Conservation (phyloP, 2,888 invertebrate genomes). For the Automeris io region DNA sequence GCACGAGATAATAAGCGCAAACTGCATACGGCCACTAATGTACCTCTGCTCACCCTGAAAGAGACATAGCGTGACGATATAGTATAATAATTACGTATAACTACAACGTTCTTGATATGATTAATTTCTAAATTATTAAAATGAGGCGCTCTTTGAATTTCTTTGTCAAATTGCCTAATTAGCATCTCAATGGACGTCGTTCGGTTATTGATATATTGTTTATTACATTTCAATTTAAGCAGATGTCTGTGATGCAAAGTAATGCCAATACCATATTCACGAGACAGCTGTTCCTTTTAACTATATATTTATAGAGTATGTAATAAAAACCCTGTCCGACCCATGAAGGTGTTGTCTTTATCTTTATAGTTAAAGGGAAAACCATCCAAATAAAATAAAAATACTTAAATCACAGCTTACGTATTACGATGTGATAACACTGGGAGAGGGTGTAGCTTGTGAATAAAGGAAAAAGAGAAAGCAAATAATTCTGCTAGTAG, state of each 20-base stretch:
- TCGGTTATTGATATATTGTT: slow-evolving; percentile 17
- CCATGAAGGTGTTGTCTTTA: too few species aligned
- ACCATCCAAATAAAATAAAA: too few species aligned
- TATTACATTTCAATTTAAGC: slow-evolving; percentile 23
- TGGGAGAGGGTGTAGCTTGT: too few species aligned
- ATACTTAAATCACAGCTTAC: too few species aligned
- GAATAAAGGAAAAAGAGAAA: too few species aligned
- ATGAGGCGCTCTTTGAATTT: slow-evolving; percentile 44
- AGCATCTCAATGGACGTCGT: slow-evolving; percentile 45
- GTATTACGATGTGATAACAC: too few species aligned
- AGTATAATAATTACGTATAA: neutral
- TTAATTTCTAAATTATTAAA: slow-evolving; percentile 61
- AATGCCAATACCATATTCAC: neutral
- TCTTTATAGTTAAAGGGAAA: too few species aligned
- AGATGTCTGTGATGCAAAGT: slow-evolving; percentile 22
- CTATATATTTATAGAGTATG: too few species aligned
- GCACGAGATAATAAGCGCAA: too few species aligned
- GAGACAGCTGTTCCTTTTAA: neutral
- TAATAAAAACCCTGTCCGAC: too few species aligned
- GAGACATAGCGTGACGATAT: neutral
- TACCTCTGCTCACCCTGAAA: neutral
- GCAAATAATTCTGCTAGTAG: too few species aligned
- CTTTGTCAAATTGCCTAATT: slow-evolving; percentile 42
- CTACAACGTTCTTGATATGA: slow-evolving; percentile 31
- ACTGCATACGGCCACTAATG: too few species aligned